Conservation (phyloP, 2,888 invertebrate species). For the Scaptomyza cyrtandrae region DNA sequence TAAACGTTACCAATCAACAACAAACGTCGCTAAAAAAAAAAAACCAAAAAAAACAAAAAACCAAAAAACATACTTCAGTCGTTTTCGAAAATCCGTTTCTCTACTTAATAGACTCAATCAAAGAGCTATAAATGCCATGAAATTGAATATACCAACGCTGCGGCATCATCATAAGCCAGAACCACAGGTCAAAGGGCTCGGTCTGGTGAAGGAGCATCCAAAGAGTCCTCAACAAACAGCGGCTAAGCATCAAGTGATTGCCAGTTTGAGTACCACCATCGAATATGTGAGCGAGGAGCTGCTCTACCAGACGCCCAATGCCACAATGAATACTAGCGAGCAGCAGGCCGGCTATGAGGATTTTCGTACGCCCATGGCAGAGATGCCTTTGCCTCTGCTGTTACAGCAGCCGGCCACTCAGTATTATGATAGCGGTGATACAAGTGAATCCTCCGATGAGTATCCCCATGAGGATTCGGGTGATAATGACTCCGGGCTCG, state of each 20-base stretch:
- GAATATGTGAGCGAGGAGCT: constrained; percentile 75
- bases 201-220: constrained; percentile 39
- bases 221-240: not conserved
- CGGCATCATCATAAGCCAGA: constrained; percentile 60
- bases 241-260: constrained; percentile 25
- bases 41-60: constrained; percentile 12
- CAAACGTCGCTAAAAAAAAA: constrained; percentile 53
- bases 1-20: constrained; percentile 39
- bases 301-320: constrained; percentile 83
- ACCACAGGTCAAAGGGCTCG: constrained; percentile 27
- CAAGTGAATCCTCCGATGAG: constrained; percentile 65
- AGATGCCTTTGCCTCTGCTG: constrained; percentile 65
- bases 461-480: constrained; percentile 69
- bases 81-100: constrained; percentile 85
- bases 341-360: constrained; percentile 73
- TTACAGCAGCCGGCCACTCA: constrained; percentile 48
- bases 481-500: constrained; percentile 83
- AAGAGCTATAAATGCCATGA: constrained; percentile 83
- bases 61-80: constrained; percentile 59
- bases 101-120: constrained; percentile 85
- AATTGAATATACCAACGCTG: constrained; percentile 82
- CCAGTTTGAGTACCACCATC: constrained; percentile 56
- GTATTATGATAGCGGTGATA: constrained; percentile 70
- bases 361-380: constrained; percentile 82
- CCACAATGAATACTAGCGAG: constrained; percentile 75